A percentile compares a stretch with the other conserved stretches of the same genome.
Conservation (phyloP, 2,113 vertebrate species). For the Eublepharis macularius region DNA sequence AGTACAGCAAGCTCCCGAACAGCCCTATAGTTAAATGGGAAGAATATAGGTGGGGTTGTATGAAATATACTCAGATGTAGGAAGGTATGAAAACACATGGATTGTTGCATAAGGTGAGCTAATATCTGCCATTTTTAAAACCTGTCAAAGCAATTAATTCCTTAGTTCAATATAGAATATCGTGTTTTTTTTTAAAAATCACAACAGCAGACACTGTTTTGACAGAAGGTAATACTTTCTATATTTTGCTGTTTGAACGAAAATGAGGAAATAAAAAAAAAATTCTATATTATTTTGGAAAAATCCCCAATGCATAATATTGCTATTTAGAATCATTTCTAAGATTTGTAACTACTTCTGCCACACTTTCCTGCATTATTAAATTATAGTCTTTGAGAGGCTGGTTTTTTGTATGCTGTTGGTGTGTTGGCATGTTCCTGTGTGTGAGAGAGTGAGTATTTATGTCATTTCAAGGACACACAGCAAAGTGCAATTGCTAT, state of each 20-base stretch:
- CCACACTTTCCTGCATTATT: slow-evolving; percentile 16
- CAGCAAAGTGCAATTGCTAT: slow-evolving; percentile 85
- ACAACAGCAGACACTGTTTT: neutral
- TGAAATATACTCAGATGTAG: slow-evolving; percentile 21
- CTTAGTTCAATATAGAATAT: neutral
- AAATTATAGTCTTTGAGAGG: slow-evolving; percentile 11
- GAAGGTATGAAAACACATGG: neutral
- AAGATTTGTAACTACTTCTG: neutral
- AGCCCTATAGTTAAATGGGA: neutral
- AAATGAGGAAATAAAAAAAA: neutral
- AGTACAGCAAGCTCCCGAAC: slow-evolving; percentile 9
- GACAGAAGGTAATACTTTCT: neutral
- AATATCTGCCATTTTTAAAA: slow-evolving; percentile 36
- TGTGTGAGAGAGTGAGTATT: slow-evolving; percentile 47
- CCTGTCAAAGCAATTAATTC: slow-evolving; percentile 26
- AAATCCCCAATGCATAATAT: neutral
- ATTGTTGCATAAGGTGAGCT: neutral
- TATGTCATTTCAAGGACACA: slow-evolving; percentile 83
- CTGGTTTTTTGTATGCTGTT: neutral
- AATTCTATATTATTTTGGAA: neutral
- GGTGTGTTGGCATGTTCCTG: slow-evolving; percentile 66
- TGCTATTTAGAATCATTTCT: neutral
- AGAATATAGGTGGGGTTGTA: slow-evolving; percentile 27
- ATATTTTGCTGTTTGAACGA: neutral
- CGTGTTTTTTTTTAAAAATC: neutral